phyloP scores from a whole-genome alignment of 2,113 vertebrate genomes.

The Machaerirhynchus nigripectus region DNA sequence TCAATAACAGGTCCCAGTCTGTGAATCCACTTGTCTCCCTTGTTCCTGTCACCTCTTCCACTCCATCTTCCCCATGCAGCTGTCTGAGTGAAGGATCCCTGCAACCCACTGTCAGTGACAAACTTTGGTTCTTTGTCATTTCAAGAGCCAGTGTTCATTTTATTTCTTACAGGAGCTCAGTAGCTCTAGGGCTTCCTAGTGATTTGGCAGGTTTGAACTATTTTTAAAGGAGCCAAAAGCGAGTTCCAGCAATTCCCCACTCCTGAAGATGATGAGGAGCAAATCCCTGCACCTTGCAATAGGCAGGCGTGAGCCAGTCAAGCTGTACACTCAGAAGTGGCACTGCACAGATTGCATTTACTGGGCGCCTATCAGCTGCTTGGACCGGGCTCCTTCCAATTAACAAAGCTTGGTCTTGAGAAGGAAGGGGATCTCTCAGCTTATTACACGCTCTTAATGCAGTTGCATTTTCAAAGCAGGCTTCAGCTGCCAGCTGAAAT shows the following conservation, averaged over 20 bases:
- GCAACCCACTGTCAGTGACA: rapidly evolving
- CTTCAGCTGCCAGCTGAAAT: background rate
- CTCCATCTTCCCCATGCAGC: background rate
- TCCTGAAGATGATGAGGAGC: background rate
- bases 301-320: background rate
- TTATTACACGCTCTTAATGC: background rate
- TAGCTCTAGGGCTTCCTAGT: background rate
- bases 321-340: background rate
- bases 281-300: background rate
- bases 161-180: background rate
- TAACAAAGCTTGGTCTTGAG: background rate
- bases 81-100: background rate
- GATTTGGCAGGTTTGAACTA: background rate
- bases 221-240: background rate
- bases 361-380: background rate
- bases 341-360: background rate
- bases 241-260: background rate
- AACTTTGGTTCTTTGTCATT: background rate
- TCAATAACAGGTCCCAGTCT: background rate
- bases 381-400: background rate
- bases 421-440: background rate
- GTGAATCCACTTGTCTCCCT: background rate
- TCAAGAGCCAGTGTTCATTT: background rate
- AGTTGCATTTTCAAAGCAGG: background rate
- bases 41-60: background rate